These are phyloP conservation scores for Zophobas atratus DNA, from an alignment of 1,140 invertebrate species.

Conservation along the genomic window DNA sequence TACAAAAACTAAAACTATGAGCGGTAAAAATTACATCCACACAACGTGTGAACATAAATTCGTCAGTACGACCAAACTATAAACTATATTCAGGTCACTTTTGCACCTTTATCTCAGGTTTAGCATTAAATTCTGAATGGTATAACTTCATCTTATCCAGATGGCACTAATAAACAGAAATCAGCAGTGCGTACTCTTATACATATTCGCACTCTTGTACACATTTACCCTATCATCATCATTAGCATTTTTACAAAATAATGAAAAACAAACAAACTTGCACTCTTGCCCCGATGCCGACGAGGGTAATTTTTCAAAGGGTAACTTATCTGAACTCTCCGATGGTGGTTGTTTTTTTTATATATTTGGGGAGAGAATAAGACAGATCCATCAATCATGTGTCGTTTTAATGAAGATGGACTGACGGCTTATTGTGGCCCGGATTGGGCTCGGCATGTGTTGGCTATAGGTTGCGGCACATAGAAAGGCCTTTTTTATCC, in stretches of 20 bases:
- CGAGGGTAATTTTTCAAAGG: slow-evolving; percentile 26
- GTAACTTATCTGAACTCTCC: slow-evolving; percentile 19
- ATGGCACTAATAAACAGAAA: no score
- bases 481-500: slow-evolving; percentile 6
- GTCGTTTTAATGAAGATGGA: slow-evolving; percentile 40
- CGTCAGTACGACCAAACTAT: no score
- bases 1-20: no score
- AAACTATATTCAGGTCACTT: no score
- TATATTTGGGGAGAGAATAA: slow-evolving; percentile 34
- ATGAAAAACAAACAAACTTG: slow-evolving; percentile 39
- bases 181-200: no score
- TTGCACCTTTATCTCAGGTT: no score
- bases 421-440: slow-evolving; percentile 38
- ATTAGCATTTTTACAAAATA: slow-evolving; percentile 3
- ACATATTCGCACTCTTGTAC: no score
- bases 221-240: slow-evolving; percentile 7
- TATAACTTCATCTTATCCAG: no score
- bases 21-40: no score
- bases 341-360: slow-evolving; percentile 18
- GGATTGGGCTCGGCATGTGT: slow-evolving; percentile 27
- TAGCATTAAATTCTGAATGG: no score
- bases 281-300: not conserved
- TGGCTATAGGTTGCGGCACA: slow-evolving; percentile 11
- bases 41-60: no score
- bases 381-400: slow-evolving; percentile 39